Evolutionary conservation across 2,113 vertebrate genomes (phyloP).

Genomic region (zebrafish (Danio rerio)): GRCz12tu NC_133192.1:17920501-17921000

Average conservation of each 20-base stretch:
- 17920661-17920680: neutral
- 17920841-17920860: slow-evolving; percentile 18
- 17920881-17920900: neutral
- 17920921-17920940: neutral
- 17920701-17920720: slow-evolving; percentile 24
- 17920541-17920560: slow-evolving; percentile 29
- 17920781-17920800: slow-evolving; percentile 31
- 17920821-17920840: slow-evolving; percentile 48
- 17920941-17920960: too few relatives aligned
- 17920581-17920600: slow-evolving; percentile 43
- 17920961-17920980: neutral
- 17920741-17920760: slow-evolving; percentile 39
- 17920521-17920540: neutral
- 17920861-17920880: neutral
- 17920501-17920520: slow-evolving; percentile 27
- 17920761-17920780: slow-evolving; percentile 31
- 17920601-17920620: neutral
- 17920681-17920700: slow-evolving; percentile 8
- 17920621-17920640: slow-evolving; percentile 34
- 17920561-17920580: slow-evolving; percentile 46
- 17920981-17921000: neutral
- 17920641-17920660: neutral
- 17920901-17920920: neutral
- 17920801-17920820: slow-evolving; percentile 23
- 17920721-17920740: slow-evolving; percentile 37